Conservation (phyloP, 2,113 vertebrate genomes). For the Narcine bancroftii region DNA sequence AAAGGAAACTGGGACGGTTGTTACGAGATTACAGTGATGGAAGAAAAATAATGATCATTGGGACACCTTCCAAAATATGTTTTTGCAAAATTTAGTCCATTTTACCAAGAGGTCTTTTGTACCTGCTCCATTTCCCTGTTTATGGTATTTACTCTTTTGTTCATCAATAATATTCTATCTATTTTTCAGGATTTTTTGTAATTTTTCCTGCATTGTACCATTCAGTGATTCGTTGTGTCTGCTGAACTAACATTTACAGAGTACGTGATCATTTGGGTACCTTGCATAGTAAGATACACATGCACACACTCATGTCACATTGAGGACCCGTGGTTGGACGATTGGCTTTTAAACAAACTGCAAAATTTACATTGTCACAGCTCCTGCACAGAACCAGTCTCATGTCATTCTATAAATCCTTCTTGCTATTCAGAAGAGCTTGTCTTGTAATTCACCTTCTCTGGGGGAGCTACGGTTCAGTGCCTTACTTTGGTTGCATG, state of each 20-base stretch:
- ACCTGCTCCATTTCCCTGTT: slow-evolving; percentile 36
- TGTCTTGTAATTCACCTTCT: slow-evolving; percentile 10
- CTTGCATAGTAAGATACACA: background rate
- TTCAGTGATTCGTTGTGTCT: background rate
- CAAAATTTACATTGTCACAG: background rate
- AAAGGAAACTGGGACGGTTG: slow-evolving; percentile 40
- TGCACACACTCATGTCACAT: background rate
- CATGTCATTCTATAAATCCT: background rate
- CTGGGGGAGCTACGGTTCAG: background rate
- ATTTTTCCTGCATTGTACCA: background rate
- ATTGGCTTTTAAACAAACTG: slow-evolving; percentile 6
- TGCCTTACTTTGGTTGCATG: too few relatives aligned
- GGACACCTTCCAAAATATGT: slow-evolving; percentile 32
- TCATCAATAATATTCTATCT: background rate
- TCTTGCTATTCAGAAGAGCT: background rate
- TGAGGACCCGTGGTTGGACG: background rate
- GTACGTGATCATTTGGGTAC: slow-evolving; percentile 26
- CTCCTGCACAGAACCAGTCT: slow-evolving; percentile 9
- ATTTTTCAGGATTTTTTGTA: slow-evolving; percentile 6
- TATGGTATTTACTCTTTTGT: slow-evolving; percentile 36
- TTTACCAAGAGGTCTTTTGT: background rate
- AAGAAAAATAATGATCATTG: slow-evolving; percentile 10
- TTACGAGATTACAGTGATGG: slow-evolving; percentile 39
- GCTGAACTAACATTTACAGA: slow-evolving; percentile 26
- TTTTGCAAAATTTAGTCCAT: slow-evolving; percentile 16